Evolutionary conservation across 2,888 invertebrate genomes (phyloP), one percentile per base, ranked within the genome.

Genomic region (Tineola bisselliella): DNA sequence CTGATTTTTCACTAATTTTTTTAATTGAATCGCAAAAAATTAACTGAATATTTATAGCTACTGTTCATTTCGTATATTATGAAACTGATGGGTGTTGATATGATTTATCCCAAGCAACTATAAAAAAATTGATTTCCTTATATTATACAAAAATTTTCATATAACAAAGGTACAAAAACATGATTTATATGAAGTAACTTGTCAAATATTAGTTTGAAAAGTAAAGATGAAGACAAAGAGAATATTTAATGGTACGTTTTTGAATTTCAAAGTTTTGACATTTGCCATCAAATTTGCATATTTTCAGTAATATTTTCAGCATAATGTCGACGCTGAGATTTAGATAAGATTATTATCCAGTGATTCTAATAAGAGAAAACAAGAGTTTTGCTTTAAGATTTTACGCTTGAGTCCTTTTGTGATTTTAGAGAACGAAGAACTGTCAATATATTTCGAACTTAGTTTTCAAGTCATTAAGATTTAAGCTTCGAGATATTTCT

Each of bases 201-300:
- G 38, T 12, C 38, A 38, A 10, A 38, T 38, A 38, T 38, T 38
- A 38, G 19, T 58, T 58, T 17, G 25, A 58, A 33, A 58, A 11
- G 8, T 13, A 33, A 33, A 31, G 11, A 13, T 58, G 18, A 54
- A 17, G 19, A 33, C 33, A 58, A 33, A 58, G 33, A 33, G 33
- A 58, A 58, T 58, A 58, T 58, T 58, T 33, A 58, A 33, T 58
- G 58, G 33, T 33, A 15, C 31, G 58, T 19, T 58, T 58, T 58
- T 17, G 17, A 17, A 58, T 58, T 13, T 13, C 58, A 58, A 58
- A 58, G 58, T 58, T 58, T 58, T 58, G 58, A 58, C 58, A 58
- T 12, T 33, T 58, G 31, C 15, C 33, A 58, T 19, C 13, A 33
- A 15, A 58, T 58, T 58, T 58, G 58, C 58, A 58, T 58, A 58